These are phyloP conservation scores for Hipposideros armiger DNA, from an alignment of 2,113 vertebrate genomes.

Conservation along the genomic window DNA sequence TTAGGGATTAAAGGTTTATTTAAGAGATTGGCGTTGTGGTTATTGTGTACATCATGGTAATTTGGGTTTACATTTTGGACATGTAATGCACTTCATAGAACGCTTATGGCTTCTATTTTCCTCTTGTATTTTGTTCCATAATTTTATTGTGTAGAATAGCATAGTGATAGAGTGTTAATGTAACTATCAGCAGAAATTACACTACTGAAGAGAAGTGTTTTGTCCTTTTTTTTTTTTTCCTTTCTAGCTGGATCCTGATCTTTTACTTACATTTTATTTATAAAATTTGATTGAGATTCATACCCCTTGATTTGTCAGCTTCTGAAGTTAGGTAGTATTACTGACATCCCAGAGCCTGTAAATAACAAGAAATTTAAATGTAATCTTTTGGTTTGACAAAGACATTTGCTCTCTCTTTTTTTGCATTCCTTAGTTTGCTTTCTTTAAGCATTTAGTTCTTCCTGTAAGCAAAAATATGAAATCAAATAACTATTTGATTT, in stretches of 20 bases:
- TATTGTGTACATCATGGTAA: not conserved
- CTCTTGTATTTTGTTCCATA: not conserved
- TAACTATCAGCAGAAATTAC: not conserved
- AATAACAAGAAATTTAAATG: not conserved
- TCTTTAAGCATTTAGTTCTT: not conserved
- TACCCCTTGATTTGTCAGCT: not conserved
- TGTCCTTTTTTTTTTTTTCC: not conserved
- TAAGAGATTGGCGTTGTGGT: not conserved
- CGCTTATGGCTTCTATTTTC: not conserved
- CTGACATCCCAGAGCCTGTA: not conserved
- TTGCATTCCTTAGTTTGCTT: not conserved
- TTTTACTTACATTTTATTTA: not conserved
- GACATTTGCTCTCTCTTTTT: not conserved
- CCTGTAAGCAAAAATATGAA: not conserved
- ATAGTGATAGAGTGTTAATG: not conserved
- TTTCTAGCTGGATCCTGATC: not conserved
- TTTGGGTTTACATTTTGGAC: not conserved
- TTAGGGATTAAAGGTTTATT: not conserved
- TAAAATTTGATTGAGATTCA: not conserved
- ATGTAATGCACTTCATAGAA: not conserved
- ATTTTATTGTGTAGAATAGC: not conserved
- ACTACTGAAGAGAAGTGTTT: not conserved
- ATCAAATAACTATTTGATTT: not conserved
- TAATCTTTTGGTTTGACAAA: not conserved
- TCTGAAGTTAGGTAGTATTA: not conserved